Evolutionary conservation across 2,888 invertebrate species (phyloP).

Genomic region (Idaea straminata): DNA sequence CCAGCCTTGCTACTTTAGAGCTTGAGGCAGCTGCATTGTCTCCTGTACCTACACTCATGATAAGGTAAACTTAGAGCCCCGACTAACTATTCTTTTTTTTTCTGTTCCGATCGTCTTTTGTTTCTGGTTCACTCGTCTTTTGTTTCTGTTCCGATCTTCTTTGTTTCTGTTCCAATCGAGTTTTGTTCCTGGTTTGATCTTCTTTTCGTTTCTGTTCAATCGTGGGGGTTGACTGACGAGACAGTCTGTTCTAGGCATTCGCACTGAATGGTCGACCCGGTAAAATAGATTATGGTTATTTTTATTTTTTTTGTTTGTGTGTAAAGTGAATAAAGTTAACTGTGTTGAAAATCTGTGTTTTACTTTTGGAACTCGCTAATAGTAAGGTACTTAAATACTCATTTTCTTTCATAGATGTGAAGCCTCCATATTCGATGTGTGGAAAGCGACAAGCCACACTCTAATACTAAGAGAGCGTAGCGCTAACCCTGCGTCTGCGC

Average conservation of each 20-base stretch:
- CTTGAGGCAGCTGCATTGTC: conserved; percentile 71
- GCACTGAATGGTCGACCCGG: too few relatives aligned
- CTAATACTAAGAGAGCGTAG: conserved; percentile 80
- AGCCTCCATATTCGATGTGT: conserved; percentile 82
- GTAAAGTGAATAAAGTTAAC: too few relatives aligned
- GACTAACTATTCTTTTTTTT: too few relatives aligned
- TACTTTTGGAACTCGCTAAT: background rate
- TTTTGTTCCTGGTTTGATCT: background rate
- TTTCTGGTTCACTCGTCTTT: too few relatives aligned
- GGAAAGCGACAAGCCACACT: conserved; percentile 81
- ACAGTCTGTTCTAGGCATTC: too few relatives aligned
- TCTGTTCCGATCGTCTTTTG: background rate
- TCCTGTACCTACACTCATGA: conserved; percentile 76
- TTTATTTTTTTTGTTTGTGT: too few relatives aligned
- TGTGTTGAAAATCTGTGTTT: too few relatives aligned
- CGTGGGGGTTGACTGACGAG: too few relatives aligned
- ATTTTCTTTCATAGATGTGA: conserved; percentile 70
- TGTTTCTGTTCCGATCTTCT: background rate
- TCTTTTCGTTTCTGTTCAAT: background rate
- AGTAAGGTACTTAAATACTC: background rate
- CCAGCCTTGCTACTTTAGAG: conserved; percentile 80
- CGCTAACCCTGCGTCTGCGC: conserved; percentile 82
- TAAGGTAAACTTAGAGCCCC: conserved; percentile 62
- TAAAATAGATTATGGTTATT: too few relatives aligned
- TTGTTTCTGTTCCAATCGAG: background rate